A percentile compares a stretch with the other conserved stretches of the same genome.
Evolutionary conservation across 2,797 vertebrate species (phyloP).

Genomic region (Centropyge bicolor): DNA sequence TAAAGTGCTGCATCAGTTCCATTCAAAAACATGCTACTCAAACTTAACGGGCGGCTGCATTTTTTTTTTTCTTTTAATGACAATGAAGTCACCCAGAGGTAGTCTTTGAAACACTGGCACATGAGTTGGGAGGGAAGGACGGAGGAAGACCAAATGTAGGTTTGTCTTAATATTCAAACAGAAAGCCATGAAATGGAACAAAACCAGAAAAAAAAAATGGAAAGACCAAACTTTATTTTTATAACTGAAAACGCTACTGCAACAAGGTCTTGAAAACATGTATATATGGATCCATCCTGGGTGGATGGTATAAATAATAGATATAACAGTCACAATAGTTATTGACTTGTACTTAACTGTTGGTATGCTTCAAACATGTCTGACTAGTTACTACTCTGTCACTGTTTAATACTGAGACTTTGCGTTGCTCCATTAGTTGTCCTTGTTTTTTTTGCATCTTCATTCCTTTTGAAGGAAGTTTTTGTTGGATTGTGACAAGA

Average conservation of each 20-base stretch:
- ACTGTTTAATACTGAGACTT: conserved; percentile 52
- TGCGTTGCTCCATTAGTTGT: conserved; percentile 40
- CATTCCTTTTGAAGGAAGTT: conserved; percentile 57
- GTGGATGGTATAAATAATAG: conserved; percentile 70
- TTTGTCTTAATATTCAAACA: conserved; percentile 69
- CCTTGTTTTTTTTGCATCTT: conserved; percentile 38
- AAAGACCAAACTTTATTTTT: conserved; percentile 84
- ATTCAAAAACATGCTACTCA: conserved; percentile 17
- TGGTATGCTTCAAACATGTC: conserved; percentile 62
- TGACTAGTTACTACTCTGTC: conserved; percentile 50
- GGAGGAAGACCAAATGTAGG: conserved; percentile 75
- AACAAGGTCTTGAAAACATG: conserved; percentile 62
- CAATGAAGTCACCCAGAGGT: conserved; percentile 42
- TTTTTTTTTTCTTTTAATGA: not conserved
- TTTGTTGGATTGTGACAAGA: conserved; percentile 36
- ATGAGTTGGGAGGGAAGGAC: not conserved
- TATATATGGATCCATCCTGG: conserved; percentile 67
- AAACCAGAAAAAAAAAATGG: conserved; percentile 49
- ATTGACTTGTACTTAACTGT: conserved; percentile 60
- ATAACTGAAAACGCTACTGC: conserved; percentile 55
- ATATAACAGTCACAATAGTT: conserved; percentile 69
- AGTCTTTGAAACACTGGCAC: conserved; percentile 77
- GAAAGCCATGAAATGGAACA: conserved; percentile 79
- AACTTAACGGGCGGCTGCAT: not conserved
- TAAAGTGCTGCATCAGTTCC: conserved; percentile 45